Evolutionary conservation across 2,888 invertebrate genomes (phyloP), one percentile per base, ranked within the genome.

Genomic region (Suillia variegata): DNA sequence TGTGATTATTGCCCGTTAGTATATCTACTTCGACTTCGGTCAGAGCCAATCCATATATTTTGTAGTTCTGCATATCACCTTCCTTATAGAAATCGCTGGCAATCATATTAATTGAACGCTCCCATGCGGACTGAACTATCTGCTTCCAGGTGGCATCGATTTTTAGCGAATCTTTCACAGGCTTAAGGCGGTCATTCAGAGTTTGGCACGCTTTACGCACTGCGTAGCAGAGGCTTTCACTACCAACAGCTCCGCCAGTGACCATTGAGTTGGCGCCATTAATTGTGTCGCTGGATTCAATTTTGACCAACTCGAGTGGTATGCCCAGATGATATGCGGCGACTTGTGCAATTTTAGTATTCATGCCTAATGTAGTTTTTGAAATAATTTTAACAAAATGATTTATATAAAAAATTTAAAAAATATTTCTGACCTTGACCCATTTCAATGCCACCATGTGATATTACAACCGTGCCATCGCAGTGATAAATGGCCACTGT

Each of bases 391-490:
- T n/a, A n/a, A n/a, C n/a, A n/a, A n/a, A n/a, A n/a, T n/a, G n/a
- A n/a, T n/a, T n/a, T n/a, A n/a, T n/a, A n/a, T n/a, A n/a, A n/a
- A n/a, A n/a, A n/a, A n/a, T n/a, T n/a, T n/a, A n/a, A n/a, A n/a
- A n/a, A n/a, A n/a, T n/a, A n/a, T n/a, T n/a, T n/a, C n/a, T 26
- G 33, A 67, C 93, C 93, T 83, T 94, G 93, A 0, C 93, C 93
- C 70, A 88, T 86, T 83, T 91, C 91, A 34, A 89, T 82, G 0
- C 89, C 90, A 5, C 88, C 88, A 70, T 91, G 90, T 5, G 86
- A 81, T 5, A 93, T 82, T 0, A 87, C 84, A 1, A 93, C 89
- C 1, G 87, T 85, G 0, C 87, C 91, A 75, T 91, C 90, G 0
- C 85, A 84, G 20, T 87, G 87, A 73, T 87, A 90, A 58, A 93